These are phyloP conservation scores for Magallana gigas DNA, from an alignment of 1,140 invertebrate species.

Conservation along the genomic window DNA sequence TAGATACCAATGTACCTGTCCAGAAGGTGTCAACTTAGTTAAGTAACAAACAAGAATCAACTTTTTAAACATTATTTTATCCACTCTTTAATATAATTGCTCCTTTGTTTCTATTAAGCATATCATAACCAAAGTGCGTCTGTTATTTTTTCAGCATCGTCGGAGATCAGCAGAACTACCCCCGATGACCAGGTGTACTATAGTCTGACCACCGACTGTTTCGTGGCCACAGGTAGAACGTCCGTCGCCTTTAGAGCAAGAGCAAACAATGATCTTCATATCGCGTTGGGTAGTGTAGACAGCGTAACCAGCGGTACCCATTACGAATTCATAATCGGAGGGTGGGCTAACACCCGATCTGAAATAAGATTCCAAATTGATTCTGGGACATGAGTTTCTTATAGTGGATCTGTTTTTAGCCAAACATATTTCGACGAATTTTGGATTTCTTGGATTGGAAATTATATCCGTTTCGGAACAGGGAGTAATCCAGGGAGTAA, in stretches of 20 bases:
- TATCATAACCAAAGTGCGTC: no score
- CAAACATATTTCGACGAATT: constrained; percentile 1
- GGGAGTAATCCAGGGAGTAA: neutral
- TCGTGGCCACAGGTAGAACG: neutral
- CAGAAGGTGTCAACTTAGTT: no score
- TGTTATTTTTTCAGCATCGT: neutral
- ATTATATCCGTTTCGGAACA: neutral
- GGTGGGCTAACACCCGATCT: constrained; percentile 24
- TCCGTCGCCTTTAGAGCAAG: neutral
- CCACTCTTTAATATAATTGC: no score
- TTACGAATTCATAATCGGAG: constrained; percentile 44
- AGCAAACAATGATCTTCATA: constrained; percentile 34
- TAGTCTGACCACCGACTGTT: neutral
- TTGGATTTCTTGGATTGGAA: constrained; percentile 19
- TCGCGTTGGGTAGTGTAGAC: constrained; percentile 16
- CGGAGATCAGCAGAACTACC: neutral
- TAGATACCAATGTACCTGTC: no score
- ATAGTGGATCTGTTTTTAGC: neutral
- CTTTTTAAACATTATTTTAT: no score
- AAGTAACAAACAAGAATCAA: no score
- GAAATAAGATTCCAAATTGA: neutral
- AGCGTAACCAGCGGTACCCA: neutral
- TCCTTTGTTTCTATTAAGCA: no score
- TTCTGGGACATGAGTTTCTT: neutral
- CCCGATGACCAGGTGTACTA: neutral